A percentile compares a stretch with the other conserved stretches of the same genome.
phyloP scores from a whole-genome alignment of 2,113 vertebrate species.

The Scomber colias region DNA sequence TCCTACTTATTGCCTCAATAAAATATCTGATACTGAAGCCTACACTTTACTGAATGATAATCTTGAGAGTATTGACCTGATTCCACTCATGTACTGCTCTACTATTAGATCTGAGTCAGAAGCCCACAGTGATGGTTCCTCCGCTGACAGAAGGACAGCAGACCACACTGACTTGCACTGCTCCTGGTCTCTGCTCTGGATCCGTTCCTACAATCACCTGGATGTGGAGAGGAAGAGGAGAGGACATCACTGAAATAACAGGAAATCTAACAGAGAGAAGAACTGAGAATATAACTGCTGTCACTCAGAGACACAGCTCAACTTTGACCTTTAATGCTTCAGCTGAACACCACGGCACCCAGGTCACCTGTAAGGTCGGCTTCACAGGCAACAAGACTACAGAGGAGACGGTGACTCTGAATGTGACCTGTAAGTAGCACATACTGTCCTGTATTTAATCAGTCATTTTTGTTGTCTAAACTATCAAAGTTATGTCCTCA shows the following conservation, averaged over 20 bases:
- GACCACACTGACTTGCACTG: constrained; percentile 61
- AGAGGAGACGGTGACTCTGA: constrained; percentile 25
- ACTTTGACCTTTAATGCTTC: constrained; percentile 53
- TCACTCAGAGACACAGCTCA: constrained; percentile 28
- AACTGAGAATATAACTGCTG: background rate
- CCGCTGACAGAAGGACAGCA: constrained; percentile 50
- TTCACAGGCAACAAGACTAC: background rate
- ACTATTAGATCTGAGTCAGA: constrained; percentile 43
- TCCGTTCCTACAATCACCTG: constrained; percentile 41
- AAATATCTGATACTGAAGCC: background rate
- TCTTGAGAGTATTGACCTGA: background rate
- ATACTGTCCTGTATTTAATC: background rate
- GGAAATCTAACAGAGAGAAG: background rate
- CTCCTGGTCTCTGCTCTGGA: constrained; percentile 43
- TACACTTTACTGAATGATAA: background rate
- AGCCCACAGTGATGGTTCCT: constrained; percentile 55
- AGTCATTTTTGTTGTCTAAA: background rate
- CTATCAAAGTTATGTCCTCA: background rate
- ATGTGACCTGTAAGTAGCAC: constrained; percentile 57
- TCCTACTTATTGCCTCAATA: background rate
- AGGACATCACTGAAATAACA: background rate
- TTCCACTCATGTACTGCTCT: background rate
- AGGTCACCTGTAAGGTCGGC: constrained; percentile 44
- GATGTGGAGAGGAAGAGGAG: constrained; percentile 40
- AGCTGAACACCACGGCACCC: constrained; percentile 43